Evolutionary conservation across 2,797 vertebrate genomes (phyloP).

Genomic region (Podarcis siculus): DNA sequence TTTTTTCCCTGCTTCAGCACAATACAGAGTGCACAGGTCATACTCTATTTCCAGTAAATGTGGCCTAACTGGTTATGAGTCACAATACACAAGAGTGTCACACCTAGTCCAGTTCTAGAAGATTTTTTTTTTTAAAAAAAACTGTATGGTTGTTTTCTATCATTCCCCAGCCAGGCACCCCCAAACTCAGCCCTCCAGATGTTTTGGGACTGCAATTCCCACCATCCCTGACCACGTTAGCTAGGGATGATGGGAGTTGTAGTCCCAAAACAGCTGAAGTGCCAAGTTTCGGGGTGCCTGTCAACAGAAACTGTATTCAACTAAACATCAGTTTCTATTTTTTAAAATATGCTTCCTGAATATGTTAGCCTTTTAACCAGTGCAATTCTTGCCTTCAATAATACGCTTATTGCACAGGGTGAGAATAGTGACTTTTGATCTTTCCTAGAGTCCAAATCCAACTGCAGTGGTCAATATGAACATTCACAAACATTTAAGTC

Average conservation of each 20-base stretch:
- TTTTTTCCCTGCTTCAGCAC: background rate
- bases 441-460: background rate
- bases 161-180: background rate
- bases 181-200: too few relatives aligned
- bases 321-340: constrained; percentile 9
- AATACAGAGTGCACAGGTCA: background rate
- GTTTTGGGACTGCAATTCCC: too few relatives aligned
- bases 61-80: background rate
- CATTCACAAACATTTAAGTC: background rate
- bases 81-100: too few relatives aligned
- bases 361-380: constrained; percentile 32
- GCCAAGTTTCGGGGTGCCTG: too few relatives aligned
- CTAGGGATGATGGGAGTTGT: too few relatives aligned
- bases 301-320: background rate
- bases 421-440: background rate
- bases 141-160: too few relatives aligned
- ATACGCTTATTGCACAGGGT: background rate
- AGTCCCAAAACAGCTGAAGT: too few relatives aligned
- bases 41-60: background rate
- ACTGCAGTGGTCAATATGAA: background rate
- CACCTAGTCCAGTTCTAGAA: too few relatives aligned
- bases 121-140: too few relatives aligned
- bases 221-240: too few relatives aligned
- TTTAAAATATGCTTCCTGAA: constrained; percentile 6
- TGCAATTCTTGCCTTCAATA: background rate